phyloP scores from a whole-genome alignment of 2,113 vertebrate genomes.

The Oncorhynchus keta region DNA sequence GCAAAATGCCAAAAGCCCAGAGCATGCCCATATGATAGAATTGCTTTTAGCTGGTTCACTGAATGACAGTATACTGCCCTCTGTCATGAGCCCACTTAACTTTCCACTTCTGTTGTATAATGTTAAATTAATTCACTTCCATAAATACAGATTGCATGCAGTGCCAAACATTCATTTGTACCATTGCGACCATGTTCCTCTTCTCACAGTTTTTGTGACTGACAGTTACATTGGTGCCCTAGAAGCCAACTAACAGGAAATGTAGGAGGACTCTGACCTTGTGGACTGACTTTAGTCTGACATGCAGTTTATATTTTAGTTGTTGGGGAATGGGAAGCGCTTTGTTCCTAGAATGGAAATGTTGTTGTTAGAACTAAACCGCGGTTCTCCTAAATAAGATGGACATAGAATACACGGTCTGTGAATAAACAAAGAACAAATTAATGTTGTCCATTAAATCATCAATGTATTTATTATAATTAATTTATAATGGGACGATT shows the following conservation, averaged over 20 bases:
- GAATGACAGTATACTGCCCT: too few relatives aligned
- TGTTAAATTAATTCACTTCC: too few relatives aligned
- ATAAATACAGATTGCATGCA: conserved; percentile 28
- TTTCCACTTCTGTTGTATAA: too few relatives aligned
- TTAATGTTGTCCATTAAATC: conserved; percentile 63
- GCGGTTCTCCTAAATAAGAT: conserved; percentile 40
- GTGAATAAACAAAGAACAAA: conserved; percentile 65
- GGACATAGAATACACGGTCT: conserved; percentile 62
- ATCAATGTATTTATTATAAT: conserved; percentile 67
- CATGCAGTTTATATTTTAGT: conserved; percentile 44
- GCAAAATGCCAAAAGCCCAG: not conserved
- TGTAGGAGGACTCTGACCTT: conserved; percentile 41
- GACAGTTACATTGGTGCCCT: conserved; percentile 19
- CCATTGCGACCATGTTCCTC: conserved; percentile 42
- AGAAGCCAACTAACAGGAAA: conserved; percentile 52
- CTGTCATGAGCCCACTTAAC: conserved; percentile 1
- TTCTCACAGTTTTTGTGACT: conserved; percentile 30
- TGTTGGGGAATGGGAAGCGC: conserved; percentile 39
- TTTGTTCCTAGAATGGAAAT: not conserved
- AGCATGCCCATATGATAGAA: too few relatives aligned
- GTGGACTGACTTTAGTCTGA: conserved; percentile 30
- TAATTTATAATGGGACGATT: conserved; percentile 69
- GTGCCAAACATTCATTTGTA: conserved; percentile 65
- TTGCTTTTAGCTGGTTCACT: too few relatives aligned
- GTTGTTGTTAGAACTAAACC: conserved; percentile 33